Evolutionary conservation across 64 coral and sea anemone species (phyloP).

Genomic region (Porites australiensis): DNA sequence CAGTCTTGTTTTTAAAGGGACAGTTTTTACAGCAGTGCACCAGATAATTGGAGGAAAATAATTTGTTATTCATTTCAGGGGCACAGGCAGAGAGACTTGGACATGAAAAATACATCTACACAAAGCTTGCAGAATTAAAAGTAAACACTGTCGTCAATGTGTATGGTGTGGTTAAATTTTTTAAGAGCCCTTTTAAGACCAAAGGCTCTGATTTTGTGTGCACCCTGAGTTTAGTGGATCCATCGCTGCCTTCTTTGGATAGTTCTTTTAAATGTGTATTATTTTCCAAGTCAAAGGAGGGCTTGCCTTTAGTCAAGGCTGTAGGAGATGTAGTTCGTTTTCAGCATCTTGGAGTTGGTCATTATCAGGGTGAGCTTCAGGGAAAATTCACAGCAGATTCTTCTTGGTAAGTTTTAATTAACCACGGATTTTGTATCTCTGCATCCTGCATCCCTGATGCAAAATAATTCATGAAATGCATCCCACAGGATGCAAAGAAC

Average conservation of each 20-base stretch:
- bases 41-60: neutral
- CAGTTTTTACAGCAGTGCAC: conserved; percentile 25
- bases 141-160: conserved; percentile 17
- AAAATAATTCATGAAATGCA: no score
- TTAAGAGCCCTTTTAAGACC: conserved; percentile 59
- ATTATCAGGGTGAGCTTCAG: conserved; percentile 39
- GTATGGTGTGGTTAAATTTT: conserved; percentile 67
- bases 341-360: neutral
- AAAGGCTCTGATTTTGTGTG: conserved; percentile 51
- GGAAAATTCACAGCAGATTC: conserved; percentile 39
- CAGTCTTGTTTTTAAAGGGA: conserved; percentile 18
- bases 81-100: conserved; percentile 31
- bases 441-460: neutral
- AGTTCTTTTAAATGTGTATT: conserved; percentile 37
- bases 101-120: conserved; percentile 46
- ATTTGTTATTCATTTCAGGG: conserved; percentile 30
- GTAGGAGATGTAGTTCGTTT: conserved; percentile 65
- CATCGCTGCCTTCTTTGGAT: conserved; percentile 4
- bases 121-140: conserved; percentile 59
- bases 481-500: no score
- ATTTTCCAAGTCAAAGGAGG: conserved; percentile 50
- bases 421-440: neutral
- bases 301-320: conserved; percentile 24
- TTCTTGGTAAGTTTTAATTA: conserved; percentile 27
- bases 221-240: conserved; percentile 46